Evolutionary conservation across 2,888 invertebrate genomes (phyloP).

Genomic region (Cantharis nigra): DNA sequence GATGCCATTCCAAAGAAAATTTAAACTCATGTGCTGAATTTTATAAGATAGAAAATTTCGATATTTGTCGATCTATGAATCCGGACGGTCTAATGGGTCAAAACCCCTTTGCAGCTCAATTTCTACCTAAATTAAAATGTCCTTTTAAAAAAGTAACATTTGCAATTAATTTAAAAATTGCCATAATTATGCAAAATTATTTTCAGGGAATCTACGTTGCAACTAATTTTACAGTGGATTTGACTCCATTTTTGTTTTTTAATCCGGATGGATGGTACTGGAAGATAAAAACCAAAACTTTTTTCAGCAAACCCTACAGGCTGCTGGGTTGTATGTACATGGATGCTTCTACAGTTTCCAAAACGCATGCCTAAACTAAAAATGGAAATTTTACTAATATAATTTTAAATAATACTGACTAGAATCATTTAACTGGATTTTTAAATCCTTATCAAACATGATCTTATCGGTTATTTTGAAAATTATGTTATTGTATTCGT

Average conservation of each 20-base stretch:
- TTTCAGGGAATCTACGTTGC: background rate
- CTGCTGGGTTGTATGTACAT: background rate
- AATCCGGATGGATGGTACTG: background rate
- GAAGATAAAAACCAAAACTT: background rate
- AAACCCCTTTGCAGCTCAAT: background rate
- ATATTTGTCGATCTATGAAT: background rate
- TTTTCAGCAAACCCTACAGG: background rate
- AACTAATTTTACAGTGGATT: background rate
- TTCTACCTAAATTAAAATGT: background rate
- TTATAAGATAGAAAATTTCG: background rate
- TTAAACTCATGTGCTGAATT: constrained; percentile 1
- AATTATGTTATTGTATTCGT: no score
- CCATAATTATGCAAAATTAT: background rate
- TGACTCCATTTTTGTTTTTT: background rate
- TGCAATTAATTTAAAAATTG: background rate
- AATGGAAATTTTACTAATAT: no score
- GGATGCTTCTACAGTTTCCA: background rate
- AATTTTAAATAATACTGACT: no score
- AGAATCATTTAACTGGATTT: no score
- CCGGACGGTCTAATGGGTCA: background rate
- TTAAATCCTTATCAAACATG: no score
- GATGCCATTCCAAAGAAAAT: constrained; percentile 1
- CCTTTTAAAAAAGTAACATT: background rate
- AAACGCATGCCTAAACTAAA: background rate
- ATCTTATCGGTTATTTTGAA: no score